These are phyloP conservation scores for Laticauda laticaudata DNA, from an alignment of 2,113 vertebrate species.

Conservation along the genomic window DNA sequence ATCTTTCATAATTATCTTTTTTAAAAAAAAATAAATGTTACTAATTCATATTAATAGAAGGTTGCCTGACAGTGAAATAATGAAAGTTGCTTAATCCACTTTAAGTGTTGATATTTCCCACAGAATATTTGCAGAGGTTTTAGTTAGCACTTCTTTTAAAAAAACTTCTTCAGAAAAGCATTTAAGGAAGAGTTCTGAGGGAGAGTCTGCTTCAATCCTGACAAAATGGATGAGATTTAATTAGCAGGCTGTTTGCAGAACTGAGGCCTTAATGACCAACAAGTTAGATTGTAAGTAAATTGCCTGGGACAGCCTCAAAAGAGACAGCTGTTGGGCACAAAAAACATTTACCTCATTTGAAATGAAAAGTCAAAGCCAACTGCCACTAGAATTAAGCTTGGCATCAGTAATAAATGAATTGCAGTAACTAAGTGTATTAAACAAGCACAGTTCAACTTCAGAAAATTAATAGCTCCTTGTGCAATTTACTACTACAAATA, in stretches of 20 bases:
- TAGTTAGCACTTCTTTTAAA: background rate
- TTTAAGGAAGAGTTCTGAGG: background rate
- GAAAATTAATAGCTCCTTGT: background rate
- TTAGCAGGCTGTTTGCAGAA: background rate
- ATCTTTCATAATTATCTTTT: background rate
- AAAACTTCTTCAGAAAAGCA: background rate
- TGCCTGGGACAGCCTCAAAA: background rate
- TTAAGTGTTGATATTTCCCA: background rate
- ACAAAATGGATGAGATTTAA: background rate
- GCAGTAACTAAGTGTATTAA: background rate
- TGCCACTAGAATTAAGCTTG: background rate
- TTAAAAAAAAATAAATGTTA: background rate
- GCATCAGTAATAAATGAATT: conserved; percentile 1
- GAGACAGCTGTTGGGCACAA: background rate
- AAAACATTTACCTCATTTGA: background rate
- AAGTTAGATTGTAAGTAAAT: background rate
- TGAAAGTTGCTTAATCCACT: background rate
- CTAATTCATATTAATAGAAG: background rate
- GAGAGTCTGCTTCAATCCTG: background rate
- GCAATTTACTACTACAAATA: background rate
- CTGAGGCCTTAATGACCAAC: background rate
- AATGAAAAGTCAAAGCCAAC: background rate
- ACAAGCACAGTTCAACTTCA: background rate
- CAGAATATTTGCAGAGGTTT: background rate
- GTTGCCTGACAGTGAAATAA: background rate